Evolutionary conservation across 2,888 invertebrate species (phyloP), one percentile per base, ranked within the genome.

Genomic region (Cheilosia soror): DNA sequence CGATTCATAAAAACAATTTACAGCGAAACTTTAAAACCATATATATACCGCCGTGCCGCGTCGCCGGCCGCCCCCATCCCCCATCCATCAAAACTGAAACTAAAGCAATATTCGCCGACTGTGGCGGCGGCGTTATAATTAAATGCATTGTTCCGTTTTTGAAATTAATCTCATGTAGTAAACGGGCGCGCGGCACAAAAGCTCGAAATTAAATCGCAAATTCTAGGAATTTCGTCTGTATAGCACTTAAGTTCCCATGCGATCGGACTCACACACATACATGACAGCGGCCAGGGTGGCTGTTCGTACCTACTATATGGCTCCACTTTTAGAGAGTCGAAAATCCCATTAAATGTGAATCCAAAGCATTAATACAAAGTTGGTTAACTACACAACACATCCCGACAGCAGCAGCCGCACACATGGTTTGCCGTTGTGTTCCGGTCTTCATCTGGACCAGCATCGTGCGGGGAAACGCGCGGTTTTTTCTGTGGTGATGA

Each of bases 201-300:
- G 80, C 75, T 80, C 55, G 55, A 63, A 75, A 80, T 80, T 75
- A 63, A 80, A 68, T 62, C 31, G 68, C 73, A 2, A 57, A 63
- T 83, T 83, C 83, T 83, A 83, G 83, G 83, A 83, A 83, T 79
- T 73, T 44, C 44, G 83, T 83, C 83, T 83, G 83, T 73, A 55
- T 31, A 73, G 68, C 44, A 69, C 73, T 73, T 63, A 68, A 66
- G 66, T 83, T 78, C 66, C 55, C 82, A 72, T 66, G 72, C 47
- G 37, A 44, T 55, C 15, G 20, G 53, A 4, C 42, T 13, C 53
- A 55, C 58, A 51, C 49, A 51, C 27, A 51, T 13, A 63, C 53
- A 31, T 27, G 37, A 0, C 27, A 42, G 33, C 13, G 29, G 25
- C 49, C 49, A 75, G 37, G 5, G 29, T 27, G 9, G 37, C 20